Evolutionary conservation across 2,113 vertebrate genomes (phyloP), one percentile per base, ranked within the genome.

Genomic region (Ibidorhyncha struthersii): DNA sequence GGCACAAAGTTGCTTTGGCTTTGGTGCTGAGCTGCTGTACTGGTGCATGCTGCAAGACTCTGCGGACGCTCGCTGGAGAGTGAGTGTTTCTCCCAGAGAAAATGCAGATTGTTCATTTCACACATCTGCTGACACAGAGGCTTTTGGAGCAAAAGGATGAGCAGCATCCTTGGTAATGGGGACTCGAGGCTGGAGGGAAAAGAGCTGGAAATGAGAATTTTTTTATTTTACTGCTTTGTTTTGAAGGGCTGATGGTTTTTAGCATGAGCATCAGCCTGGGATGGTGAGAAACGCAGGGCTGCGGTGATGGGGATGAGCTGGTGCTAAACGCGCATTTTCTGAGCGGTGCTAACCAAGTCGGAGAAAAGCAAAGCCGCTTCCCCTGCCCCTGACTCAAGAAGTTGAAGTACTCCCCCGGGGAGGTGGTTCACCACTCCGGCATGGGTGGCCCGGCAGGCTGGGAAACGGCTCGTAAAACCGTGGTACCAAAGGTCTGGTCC

Each of bases 1-100:
- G 4, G 36, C 29, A 3, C 16, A 2, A 4, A 49, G 20, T 40
- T 8, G 59, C 53, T 72, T 59, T 12, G 27, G n/a, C 7, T 72
- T 59, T 12, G 27, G n/a, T 6, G 40, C 52, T 4, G 40, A 59
- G 72, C 59, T 30, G 41, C 50, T 5, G 10, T 7, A 2, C 8
- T 4, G 3, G 61, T 9, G 27, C 4, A 1, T 4, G 5, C 49
- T 4, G 32, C 1, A 11, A 58, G 40, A 9, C 12, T 3, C 38
- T 2, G 17, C 4, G 9, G 8, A 2, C 1, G 20, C 43, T 25
- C 10, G 8, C 36, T 12, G 8, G 56, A 15, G 36, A 12, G 53
- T 1, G 38, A 55, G 11, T 3, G 27, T 6, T 65, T 61, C 45
- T 67, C 47, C 67, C 29, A 2, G 0, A 14, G 59, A 34, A 59